Conservation (phyloP, 2,797 vertebrate species). For the Mus caroli region DNA sequence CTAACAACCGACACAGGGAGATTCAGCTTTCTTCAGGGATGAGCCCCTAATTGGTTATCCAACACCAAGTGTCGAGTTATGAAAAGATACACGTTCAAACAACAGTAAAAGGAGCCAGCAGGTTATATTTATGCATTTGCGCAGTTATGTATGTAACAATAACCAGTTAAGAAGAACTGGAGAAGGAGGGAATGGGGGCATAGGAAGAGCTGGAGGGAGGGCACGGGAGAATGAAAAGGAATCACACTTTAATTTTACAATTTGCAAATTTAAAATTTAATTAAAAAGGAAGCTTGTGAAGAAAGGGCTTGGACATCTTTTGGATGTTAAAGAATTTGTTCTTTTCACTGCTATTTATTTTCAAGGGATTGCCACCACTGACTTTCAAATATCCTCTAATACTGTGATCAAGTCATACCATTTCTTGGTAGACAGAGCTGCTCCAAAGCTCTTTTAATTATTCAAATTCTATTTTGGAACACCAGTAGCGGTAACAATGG, state of each 20-base stretch:
- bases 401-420: not conserved
- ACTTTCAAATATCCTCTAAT: conserved; percentile 1
- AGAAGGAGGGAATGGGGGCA: not conserved
- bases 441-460: not conserved
- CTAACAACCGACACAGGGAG: not conserved
- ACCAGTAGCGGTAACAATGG: not conserved
- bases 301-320: not conserved
- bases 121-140: not conserved
- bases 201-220: not conserved
- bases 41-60: not conserved
- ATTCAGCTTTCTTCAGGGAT: not conserved
- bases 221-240: not conserved
- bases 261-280: not conserved
- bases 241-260: not conserved
- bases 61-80: not conserved
- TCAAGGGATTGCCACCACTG: not conserved
- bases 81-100: not conserved
- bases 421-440: not conserved
- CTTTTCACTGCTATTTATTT: conserved; percentile 2
- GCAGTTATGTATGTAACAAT: not conserved
- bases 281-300: not conserved
- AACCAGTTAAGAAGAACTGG: not conserved
- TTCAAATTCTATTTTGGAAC: not conserved
- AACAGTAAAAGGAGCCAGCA: not conserved
- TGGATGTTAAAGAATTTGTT: conserved; percentile 20